phyloP scores from a whole-genome alignment of 2,888 invertebrate genomes.

The Loripinus fragilis region DNA sequence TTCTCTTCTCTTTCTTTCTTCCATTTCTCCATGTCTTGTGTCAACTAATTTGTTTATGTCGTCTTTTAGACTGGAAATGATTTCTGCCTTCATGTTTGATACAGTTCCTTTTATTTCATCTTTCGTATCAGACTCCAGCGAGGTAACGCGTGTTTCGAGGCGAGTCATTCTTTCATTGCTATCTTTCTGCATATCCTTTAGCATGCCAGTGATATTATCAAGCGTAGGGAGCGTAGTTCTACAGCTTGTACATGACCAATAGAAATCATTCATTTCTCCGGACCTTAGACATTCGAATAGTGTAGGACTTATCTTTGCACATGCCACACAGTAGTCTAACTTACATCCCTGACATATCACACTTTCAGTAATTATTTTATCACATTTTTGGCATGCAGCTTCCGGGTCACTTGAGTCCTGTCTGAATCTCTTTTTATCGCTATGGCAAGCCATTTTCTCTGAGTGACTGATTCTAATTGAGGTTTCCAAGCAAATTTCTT shows the following conservation, averaged over 20 bases:
- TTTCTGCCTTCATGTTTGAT: background rate
- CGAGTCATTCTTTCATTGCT: background rate
- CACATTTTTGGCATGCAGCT: background rate
- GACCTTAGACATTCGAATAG: background rate
- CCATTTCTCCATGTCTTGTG: background rate
- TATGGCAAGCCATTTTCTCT: background rate
- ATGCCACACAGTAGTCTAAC: background rate
- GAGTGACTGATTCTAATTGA: background rate
- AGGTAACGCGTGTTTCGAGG: background rate
- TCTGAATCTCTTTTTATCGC: background rate
- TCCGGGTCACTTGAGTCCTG: background rate
- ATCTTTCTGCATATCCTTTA: background rate
- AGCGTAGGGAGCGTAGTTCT: background rate
- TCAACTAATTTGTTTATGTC: background rate
- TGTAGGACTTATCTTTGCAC: background rate
- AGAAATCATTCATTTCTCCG: background rate
- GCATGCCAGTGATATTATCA: background rate
- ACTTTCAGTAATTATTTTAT: background rate
- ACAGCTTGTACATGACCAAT: background rate
- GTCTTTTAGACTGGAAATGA: background rate
- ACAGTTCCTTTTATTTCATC: background rate
- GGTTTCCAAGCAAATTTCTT: background rate
- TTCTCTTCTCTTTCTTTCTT: constrained; percentile 1
- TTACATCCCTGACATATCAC: background rate
- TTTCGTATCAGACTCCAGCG: background rate